Conservation (phyloP, 2,888 invertebrate species). For the Dryobota labecula region DNA sequence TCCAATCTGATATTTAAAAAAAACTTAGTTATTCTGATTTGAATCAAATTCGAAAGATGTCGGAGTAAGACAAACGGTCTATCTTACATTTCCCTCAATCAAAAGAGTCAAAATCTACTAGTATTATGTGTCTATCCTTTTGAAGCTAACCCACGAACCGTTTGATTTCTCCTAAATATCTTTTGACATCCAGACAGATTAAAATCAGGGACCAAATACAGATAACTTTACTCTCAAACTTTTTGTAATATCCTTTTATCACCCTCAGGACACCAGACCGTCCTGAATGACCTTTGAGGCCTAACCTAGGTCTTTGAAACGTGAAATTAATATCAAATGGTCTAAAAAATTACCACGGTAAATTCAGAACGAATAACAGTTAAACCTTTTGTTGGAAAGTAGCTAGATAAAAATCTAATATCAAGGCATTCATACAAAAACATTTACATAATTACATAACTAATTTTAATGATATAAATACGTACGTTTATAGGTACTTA, state of each 20-base stretch:
- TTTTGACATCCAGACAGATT: background rate
- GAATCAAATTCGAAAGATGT: background rate
- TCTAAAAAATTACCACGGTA: conserved; percentile 4
- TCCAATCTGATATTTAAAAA: no score
- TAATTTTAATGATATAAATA: no score
- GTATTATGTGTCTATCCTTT: background rate
- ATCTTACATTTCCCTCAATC: background rate
- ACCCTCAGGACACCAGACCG: conserved; percentile 3
- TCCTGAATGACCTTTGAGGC: background rate
- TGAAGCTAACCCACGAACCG: background rate
- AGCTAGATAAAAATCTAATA: background rate
- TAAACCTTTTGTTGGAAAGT: background rate
- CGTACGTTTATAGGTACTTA: no score
- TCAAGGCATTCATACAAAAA: background rate
- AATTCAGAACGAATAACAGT: background rate
- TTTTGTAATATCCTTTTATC: background rate
- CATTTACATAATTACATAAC: no score
- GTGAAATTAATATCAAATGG: conserved; percentile 26
- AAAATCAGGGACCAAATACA: conserved; percentile 3
- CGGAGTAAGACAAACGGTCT: background rate
- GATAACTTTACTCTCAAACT: background rate
- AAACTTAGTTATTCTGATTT: no score
- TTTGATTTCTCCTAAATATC: background rate
- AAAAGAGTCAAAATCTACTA: background rate
- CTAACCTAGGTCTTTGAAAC: background rate